Evolutionary conservation across 2,888 invertebrate genomes (phyloP).

Genomic region (Rhopalosiphum nymphaeae): DNA sequence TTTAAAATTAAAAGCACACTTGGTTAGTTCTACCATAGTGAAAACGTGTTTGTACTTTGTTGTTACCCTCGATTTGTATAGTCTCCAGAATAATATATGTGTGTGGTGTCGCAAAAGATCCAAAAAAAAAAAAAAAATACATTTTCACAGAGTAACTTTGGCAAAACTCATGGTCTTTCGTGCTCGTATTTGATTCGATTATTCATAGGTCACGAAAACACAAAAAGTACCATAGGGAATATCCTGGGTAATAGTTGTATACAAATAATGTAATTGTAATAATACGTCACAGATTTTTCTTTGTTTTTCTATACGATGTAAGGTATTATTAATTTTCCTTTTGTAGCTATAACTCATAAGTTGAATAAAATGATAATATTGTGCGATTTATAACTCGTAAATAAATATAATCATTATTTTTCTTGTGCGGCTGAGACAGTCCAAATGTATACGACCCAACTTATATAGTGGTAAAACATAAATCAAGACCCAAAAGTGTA

Average conservation of each 20-base stretch:
- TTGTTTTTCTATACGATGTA: background rate
- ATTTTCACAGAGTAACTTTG: slow-evolving; percentile 18
- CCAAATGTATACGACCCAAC: background rate
- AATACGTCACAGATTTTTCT: background rate
- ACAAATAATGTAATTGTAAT: background rate
- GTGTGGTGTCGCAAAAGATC: slow-evolving; percentile 12
- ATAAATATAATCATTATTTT: background rate
- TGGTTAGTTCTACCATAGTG: background rate
- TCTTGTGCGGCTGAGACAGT: background rate
- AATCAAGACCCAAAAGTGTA: background rate
- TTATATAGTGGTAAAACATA: background rate
- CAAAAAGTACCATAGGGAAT: background rate
- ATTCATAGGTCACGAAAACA: background rate
- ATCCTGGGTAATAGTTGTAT: background rate
- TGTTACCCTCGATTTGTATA: background rate
- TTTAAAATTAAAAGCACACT: slow-evolving; percentile 28
- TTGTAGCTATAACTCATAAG: background rate
- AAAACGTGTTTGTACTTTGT: slow-evolving; percentile 35
- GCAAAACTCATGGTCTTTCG: slow-evolving; percentile 7
- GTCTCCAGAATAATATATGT: background rate
- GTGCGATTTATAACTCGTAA: background rate
- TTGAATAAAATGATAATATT: background rate
- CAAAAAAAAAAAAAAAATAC: background rate
- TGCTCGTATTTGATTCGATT: background rate
- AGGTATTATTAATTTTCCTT: background rate